Evolutionary conservation across 2,888 invertebrate genomes (phyloP), one percentile per base, ranked within the genome.

Genomic region (Eudasyphora cyanicolor): DNA sequence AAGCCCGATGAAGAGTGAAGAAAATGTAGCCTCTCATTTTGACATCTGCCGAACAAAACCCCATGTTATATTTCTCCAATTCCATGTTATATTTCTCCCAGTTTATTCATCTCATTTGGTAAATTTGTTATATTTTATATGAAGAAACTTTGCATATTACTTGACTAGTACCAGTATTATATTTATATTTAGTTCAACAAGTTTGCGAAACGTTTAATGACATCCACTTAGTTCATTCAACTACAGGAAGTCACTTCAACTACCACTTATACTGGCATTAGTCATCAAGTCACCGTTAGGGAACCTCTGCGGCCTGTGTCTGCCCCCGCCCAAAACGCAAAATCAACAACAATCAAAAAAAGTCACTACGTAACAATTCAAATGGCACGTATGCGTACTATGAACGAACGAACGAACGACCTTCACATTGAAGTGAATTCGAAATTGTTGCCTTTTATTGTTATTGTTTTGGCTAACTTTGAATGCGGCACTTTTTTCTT

Each of bases 371-470:
- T 77, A 79, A 74, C 60, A 79, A 35, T 62, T 17, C 38, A 57
- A 71, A 21, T 62, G 45, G 38, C 38, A 42, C 29, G n/a, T 69
- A 35, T 38, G 57, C 71, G 21, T 45, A 12, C 29, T 32, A 42
- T 42, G 67, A 75, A 69, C 60, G 64, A 38, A 57, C 77, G 70
- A 45, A 73, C 82, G 75, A 79, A 79, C 83, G 87, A 87, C 87
- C 87, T 87, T 87, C 86, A 87, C 86, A 87, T 87, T 87, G 86
- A 86, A 86, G 86, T 83, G 49, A 75, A 81, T 75, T 70, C 38
- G 74, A 77, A 77, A 75, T 75, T 79, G 49, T 60, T 75, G 67
- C 51, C 76, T 76, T 49, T 75, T 38, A 8, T 54, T 62, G 1
- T 8, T 64, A 32, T 32, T 32, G 32, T 32, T 32, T 32, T 32